Percentiles rank a stretch among this genome's conserved stretches.
Evolutionary conservation across 1,140 invertebrate species (phyloP).

Genomic region (Panagrolaimus sp.): DNA sequence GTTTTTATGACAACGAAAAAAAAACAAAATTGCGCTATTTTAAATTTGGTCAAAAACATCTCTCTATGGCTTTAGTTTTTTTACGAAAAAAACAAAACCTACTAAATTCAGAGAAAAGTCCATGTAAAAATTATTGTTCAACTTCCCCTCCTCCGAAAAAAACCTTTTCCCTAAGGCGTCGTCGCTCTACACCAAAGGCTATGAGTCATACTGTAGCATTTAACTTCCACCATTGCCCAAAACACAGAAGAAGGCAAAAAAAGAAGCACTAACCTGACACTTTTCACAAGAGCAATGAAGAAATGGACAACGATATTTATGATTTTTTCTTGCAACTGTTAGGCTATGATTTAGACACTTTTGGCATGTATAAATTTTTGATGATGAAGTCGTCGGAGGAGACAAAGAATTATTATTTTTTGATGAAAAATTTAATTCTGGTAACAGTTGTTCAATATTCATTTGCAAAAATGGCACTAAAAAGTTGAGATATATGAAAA

Average conservation of each 20-base stretch:
- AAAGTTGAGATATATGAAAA: neutral
- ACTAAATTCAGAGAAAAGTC: neutral
- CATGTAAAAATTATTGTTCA: neutral
- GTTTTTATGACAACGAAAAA: no score
- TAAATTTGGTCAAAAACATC: no score
- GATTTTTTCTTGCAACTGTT: constrained; percentile 9
- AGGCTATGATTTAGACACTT: neutral
- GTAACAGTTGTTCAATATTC: constrained; percentile 14
- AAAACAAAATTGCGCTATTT: no score
- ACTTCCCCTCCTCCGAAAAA: neutral
- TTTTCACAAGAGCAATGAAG: neutral
- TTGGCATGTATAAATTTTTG: constrained; percentile 7
- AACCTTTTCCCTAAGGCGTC: no score
- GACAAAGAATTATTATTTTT: neutral
- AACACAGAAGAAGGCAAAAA: neutral
- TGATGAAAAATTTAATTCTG: neutral
- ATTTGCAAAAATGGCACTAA: constrained; percentile 5
- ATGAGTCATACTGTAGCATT: no score
- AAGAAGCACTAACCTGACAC: neutral
- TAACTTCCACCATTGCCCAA: neutral
- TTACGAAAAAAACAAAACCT: no score
- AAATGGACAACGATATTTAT: constrained; percentile 2
- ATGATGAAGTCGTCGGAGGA: neutral
- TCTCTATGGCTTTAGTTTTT: no score
- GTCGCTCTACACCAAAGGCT: no score